phyloP scores from a whole-genome alignment of 2,888 invertebrate species.

The Trichopoda pennipes region DNA sequence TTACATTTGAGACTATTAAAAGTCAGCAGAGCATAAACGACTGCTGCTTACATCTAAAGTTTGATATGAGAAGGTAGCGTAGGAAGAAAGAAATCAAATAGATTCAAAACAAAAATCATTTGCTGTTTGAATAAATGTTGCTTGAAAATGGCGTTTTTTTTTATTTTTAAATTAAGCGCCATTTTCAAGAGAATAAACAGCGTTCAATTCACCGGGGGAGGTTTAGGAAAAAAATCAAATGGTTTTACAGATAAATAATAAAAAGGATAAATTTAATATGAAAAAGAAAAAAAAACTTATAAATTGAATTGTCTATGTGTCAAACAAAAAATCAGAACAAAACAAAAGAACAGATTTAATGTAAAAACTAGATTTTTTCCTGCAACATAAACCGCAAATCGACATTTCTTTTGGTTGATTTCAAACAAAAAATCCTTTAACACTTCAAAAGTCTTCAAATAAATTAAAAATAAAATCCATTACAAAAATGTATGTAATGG shows the following conservation, averaged over 20 bases:
- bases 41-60: conserved; percentile 15
- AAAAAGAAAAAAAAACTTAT: not conserved
- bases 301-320: not conserved
- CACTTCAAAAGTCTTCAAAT: not conserved
- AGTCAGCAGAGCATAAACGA: conserved; percentile 32
- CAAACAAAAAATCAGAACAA: not conserved
- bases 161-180: not conserved
- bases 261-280: not conserved
- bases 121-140: conserved; percentile 16
- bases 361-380: not conserved
- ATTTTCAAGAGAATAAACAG: not conserved
- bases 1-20: conserved; percentile 37
- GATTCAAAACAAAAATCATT: too few relatives aligned
- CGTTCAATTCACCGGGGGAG: not conserved
- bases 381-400: conserved; percentile 19
- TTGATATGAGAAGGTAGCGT: not conserved
- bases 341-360: not conserved
- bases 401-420: not conserved
- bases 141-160: not conserved
- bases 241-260: not conserved
- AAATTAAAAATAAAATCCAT: not conserved
- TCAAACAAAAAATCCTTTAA: not conserved
- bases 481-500: not conserved
- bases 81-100: too few relatives aligned
- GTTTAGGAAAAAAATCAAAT: conserved; percentile 11